Evolutionary conservation across 2,888 invertebrate species (phyloP).

Genomic region (Drosophila tanythrix): DNA sequence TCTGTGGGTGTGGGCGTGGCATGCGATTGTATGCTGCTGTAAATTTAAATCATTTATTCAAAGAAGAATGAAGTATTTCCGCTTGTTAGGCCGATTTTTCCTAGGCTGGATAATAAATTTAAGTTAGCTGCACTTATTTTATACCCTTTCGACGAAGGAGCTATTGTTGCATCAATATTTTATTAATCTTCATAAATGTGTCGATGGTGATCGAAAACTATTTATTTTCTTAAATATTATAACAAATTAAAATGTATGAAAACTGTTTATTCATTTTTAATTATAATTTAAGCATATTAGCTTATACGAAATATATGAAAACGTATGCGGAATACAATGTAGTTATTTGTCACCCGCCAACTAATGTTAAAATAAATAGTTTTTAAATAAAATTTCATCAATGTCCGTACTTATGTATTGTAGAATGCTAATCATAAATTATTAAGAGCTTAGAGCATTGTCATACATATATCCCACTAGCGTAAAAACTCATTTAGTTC

Average conservation of each 20-base stretch:
- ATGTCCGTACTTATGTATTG: neutral
- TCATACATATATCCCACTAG: neutral
- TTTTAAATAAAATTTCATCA: neutral
- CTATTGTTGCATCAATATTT: neutral
- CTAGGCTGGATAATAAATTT: neutral
- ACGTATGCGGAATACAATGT: neutral
- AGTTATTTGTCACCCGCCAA: neutral
- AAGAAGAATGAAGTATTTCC: neutral
- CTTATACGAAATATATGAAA: too few relatives aligned
- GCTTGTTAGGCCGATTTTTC: neutral
- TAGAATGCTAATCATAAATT: neutral
- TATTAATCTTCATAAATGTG: neutral
- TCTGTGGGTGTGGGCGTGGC: constrained; percentile 10
- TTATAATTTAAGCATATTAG: too few relatives aligned
- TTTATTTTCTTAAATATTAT: too few relatives aligned
- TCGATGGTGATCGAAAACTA: too few relatives aligned
- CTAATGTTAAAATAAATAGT: neutral
- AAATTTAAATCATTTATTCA: constrained; percentile 18
- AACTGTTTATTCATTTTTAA: too few relatives aligned
- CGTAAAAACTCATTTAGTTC: neutral
- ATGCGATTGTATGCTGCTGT: constrained; percentile 14
- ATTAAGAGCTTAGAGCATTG: neutral
- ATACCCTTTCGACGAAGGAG: neutral
- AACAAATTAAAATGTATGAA: too few relatives aligned
- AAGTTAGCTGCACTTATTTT: neutral